Conservation (phyloP, 2,113 vertebrate species). For the Gasterosteus nipponicus region DNA sequence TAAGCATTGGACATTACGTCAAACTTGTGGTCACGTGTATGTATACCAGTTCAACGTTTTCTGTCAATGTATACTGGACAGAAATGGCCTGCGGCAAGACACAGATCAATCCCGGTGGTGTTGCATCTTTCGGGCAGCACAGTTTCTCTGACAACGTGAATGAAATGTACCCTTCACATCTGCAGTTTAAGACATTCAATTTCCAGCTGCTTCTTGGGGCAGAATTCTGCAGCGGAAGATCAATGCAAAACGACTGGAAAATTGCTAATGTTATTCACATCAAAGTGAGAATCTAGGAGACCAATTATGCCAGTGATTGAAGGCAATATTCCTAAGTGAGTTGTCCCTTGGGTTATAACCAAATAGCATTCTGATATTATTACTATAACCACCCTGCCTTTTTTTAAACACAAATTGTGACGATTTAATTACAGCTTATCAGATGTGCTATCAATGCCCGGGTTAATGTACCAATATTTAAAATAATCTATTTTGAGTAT, state of each 20-base stretch:
- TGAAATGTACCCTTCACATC: constrained; percentile 65
- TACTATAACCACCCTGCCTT: constrained; percentile 32
- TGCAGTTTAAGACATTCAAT: constrained; percentile 69
- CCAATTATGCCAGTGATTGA: constrained; percentile 72
- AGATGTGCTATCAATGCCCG: background rate
- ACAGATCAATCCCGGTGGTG: constrained; percentile 67
- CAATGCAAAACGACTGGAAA: constrained; percentile 75
- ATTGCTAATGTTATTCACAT: constrained; percentile 79
- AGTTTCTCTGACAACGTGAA: constrained; percentile 56
- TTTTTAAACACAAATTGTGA: constrained; percentile 24
- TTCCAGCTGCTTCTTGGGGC: constrained; percentile 67
- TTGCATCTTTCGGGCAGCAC: constrained; percentile 57
- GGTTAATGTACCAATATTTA: background rate
- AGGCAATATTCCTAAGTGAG: constrained; percentile 67
- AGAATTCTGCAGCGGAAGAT: constrained; percentile 63
- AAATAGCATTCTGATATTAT: constrained; percentile 51
- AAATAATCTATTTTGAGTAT: constrained; percentile 1
- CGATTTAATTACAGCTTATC: background rate
- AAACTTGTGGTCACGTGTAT: constrained; percentile 10
- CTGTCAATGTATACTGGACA: constrained; percentile 27
- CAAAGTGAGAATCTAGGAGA: constrained; percentile 74
- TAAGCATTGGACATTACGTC: constrained; percentile 33
- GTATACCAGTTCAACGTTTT: constrained; percentile 26
- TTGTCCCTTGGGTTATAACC: constrained; percentile 53
- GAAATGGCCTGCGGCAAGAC: constrained; percentile 55